Base-by-base conservation (phyloP, 2,888 invertebrate species). In the Dione juno region DNA sequence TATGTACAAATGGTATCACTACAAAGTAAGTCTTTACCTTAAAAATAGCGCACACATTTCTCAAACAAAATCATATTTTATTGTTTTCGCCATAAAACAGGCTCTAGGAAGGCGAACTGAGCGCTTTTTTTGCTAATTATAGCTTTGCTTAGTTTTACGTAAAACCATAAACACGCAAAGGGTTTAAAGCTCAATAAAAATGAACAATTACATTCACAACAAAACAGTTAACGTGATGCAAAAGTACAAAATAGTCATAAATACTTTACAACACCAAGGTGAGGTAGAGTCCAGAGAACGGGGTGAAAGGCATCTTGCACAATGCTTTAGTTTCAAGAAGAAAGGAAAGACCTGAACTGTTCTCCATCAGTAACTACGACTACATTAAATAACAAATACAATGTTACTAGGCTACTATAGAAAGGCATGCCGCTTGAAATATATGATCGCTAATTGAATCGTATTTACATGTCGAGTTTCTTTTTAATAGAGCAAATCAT, bases 151-250 rank as follows among this genome's bases (percentile, higher is more conserved):
- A 16, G 16, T 45, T 45, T 61, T 45, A 35, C n/a, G 14, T n/a
- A 41, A 10, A 43, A 61, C 10, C 28, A 35, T 61, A 16, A 61
- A 61, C 45, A 10, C 35, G 45, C 61, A 61, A 61, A 45, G 61
- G 61, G 43, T 45, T 61, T 45, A 35, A 35, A 45, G 16, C n/a
- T 11, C 61, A 28, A 45, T 45, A 61, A 45, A 16, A 35, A 35
- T 45, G 45, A 28, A 61, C 19, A 61, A 8, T 28, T n/a, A 35
- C 28, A n/a, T 61, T 61, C 35, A 16, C 1, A 61, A 35, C 28
- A 45, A 45, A 57, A 35, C 35, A 35, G 16, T 45, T 61, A 45
- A 16, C 28, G 11, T 61, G 10, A 16, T 11, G 11, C 61, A 61
- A 61, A 43, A 45, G 28, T 28, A 61, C 61, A 61, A 45, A n/a